A percentile compares a stretch with the other conserved stretches of the same genome.
These are phyloP conservation scores for Scytalopus superciliaris DNA, from an alignment of 2,113 vertebrate genomes.

Conservation along the genomic window DNA sequence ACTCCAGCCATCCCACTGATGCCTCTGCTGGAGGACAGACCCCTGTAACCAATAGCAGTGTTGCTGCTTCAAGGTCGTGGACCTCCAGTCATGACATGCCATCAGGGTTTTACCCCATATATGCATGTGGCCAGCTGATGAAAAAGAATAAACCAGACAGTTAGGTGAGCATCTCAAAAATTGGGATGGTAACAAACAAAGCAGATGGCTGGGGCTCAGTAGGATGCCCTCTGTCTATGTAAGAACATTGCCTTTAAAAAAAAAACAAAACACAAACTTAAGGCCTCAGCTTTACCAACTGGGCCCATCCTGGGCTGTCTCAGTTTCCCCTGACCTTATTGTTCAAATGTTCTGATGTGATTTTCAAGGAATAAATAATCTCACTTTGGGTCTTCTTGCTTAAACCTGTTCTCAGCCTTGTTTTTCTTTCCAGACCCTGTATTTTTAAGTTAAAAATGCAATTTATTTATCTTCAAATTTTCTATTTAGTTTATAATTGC, in stretches of 20 bases:
- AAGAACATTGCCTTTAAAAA: background rate
- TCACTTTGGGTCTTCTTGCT: background rate
- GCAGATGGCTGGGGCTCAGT: background rate
- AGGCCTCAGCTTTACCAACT: background rate
- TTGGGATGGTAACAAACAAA: background rate
- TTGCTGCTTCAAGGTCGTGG: rapidly evolving
- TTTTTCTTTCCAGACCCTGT: background rate
- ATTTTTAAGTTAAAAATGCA: background rate
- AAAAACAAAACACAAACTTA: background rate
- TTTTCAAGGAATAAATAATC: background rate
- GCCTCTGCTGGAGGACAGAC: background rate
- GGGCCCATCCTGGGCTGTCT: rapidly evolving
- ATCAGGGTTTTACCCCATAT: rapidly evolving
- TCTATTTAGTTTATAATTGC: background rate
- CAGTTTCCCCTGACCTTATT: background rate
- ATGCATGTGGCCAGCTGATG: background rate
- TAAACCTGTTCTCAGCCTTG: background rate
- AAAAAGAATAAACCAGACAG: background rate
- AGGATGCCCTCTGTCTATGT: background rate
- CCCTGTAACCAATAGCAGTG: background rate
- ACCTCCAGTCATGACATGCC: background rate
- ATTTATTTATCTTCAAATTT: background rate
- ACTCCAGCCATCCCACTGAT: rapidly evolving
- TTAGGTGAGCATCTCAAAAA: background rate
- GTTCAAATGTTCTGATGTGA: background rate